Percentiles rank a stretch among this genome's conserved stretches.
Conservation (phyloP, 2,113 vertebrate species). For the Tricholaema leucomelas region DNA sequence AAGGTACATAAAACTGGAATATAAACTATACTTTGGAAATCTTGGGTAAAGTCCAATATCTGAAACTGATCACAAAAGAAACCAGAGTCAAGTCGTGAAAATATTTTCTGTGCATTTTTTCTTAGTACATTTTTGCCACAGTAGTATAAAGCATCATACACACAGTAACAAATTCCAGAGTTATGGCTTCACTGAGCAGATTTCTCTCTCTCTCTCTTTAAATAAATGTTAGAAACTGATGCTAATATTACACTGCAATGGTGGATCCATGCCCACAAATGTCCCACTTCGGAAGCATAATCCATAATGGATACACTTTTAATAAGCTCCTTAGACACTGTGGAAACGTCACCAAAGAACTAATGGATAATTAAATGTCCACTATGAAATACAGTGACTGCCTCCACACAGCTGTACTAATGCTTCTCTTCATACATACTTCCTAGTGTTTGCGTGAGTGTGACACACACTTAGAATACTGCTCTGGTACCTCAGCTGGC, state of each 20-base stretch:
- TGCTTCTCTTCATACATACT: background rate
- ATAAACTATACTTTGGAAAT: constrained; percentile 24
- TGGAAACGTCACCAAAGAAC: background rate
- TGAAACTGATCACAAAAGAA: constrained; percentile 4
- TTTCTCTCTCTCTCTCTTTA: background rate
- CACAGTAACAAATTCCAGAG: background rate
- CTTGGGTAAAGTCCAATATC: constrained; percentile 2
- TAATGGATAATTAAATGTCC: background rate
- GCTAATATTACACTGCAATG: background rate
- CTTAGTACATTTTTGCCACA: constrained; percentile 4
- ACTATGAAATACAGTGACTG: background rate
- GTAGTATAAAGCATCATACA: background rate
- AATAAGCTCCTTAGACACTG: background rate
- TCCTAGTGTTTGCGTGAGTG: background rate
- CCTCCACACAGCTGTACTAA: background rate
- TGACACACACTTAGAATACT: background rate
- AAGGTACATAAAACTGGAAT: background rate
- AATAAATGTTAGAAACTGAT: background rate
- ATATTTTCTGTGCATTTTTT: constrained; percentile 29
- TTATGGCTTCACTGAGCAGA: background rate
- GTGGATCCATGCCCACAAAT: background rate
- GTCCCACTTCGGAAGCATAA: background rate
- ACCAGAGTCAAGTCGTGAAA: background rate
- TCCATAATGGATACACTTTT: background rate
- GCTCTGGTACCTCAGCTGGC: background rate